Evolutionary conservation across 2,797 vertebrate species (phyloP).

Genomic region (Forpus xanthops): DNA sequence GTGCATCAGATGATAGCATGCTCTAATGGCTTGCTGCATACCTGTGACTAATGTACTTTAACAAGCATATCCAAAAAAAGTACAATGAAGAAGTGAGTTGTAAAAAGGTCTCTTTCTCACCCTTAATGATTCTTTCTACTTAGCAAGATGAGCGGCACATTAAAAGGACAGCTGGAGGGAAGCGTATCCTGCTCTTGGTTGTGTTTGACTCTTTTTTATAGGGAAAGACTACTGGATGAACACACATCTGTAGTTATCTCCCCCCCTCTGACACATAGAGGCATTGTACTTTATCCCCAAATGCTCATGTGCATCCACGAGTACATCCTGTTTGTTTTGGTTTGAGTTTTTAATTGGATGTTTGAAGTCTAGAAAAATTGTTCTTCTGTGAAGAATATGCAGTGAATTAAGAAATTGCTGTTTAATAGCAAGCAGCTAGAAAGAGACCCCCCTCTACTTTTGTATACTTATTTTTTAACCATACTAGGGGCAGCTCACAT

Average conservation of each 20-base stretch:
- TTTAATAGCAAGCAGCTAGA: neutral
- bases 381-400: neutral
- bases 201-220: neutral
- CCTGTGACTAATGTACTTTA: conserved; percentile 39
- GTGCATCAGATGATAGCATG: neutral
- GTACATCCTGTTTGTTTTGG: neutral
- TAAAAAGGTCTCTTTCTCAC: conserved; percentile 7
- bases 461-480: neutral
- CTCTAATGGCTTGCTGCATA: neutral
- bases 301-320: neutral
- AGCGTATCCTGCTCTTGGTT: neutral
- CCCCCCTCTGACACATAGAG: neutral
- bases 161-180: conserved; percentile 14
- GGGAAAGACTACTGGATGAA: neutral
- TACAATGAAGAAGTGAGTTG: neutral
- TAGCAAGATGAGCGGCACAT: neutral
- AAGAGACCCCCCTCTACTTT: neutral
- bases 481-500: neutral
- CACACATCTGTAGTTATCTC: neutral
- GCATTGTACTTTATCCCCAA: neutral
- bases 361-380: neutral
- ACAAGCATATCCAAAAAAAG: neutral
- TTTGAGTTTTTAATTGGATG: neutral
- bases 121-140: neutral
- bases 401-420: neutral